A percentile compares a stretch with the other conserved stretches of the same genome.
Evolutionary conservation across 2,113 vertebrate genomes (phyloP).

Genomic region (Tetrax tetrax): DNA sequence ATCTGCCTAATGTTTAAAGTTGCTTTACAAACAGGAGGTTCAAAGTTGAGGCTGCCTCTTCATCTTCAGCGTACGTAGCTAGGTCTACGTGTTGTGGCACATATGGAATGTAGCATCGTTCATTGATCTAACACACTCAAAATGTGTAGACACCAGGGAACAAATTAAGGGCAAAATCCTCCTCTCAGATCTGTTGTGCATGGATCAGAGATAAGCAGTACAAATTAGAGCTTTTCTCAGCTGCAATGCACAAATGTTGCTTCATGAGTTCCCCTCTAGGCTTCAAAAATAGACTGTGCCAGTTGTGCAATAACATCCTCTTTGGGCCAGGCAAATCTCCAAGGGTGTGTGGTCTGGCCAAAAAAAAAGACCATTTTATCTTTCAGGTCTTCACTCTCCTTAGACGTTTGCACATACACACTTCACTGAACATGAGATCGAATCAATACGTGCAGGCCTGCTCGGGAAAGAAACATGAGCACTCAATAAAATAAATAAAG

Average conservation of each 20-base stretch:
- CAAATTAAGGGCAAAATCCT: conserved; percentile 65
- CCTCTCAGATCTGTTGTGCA: conserved; percentile 44
- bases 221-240: conserved; percentile 54
- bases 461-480: conserved; percentile 31
- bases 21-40: conserved; percentile 43
- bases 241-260: conserved; percentile 26
- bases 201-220: conserved; percentile 55
- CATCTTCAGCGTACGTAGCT: conserved; percentile 44
- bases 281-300: conserved; percentile 34
- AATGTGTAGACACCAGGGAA: conserved; percentile 59
- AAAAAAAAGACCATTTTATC: conserved; percentile 38
- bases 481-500: conserved; percentile 42
- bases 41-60: conserved; percentile 55
- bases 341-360: conserved; percentile 14
- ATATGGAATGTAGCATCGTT: background rate
- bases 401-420: conserved; percentile 31
- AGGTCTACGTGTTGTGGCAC: background rate
- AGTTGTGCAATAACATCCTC: conserved; percentile 38
- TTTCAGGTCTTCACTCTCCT: conserved; percentile 15
- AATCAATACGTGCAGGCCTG: conserved; percentile 44
- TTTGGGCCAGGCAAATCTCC: conserved; percentile 15
- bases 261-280: conserved; percentile 23
- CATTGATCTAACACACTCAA: conserved; percentile 61
- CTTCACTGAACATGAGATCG: conserved; percentile 35
- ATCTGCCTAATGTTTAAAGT: conserved; percentile 39